phyloP scores from a whole-genome alignment of 2,888 invertebrate species.

The Bellardia bayeri region DNA sequence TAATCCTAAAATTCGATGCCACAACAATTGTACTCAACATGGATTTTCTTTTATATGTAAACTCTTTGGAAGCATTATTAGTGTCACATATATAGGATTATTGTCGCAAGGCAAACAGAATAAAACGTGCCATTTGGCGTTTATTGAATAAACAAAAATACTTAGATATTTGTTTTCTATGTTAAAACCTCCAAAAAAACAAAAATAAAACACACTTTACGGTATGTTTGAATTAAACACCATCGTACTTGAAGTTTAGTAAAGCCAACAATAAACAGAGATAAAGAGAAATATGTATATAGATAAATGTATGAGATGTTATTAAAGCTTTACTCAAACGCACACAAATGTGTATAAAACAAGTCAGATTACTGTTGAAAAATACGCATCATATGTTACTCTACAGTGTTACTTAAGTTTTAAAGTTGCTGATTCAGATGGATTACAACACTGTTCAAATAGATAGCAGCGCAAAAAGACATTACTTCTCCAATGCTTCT shows the following conservation, averaged over 20 bases:
- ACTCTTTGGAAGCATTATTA: neutral
- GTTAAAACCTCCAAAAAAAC: neutral
- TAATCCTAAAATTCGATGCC: neutral
- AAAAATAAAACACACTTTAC: neutral
- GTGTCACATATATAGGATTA: slow-evolving; percentile 6
- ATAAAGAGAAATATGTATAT: neutral
- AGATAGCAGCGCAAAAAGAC: no score
- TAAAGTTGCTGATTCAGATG: no score
- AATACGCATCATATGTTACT: neutral
- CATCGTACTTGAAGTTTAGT: neutral
- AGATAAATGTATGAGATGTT: neutral
- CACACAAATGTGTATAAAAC: neutral
- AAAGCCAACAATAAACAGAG: neutral
- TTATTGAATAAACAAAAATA: slow-evolving; percentile 14
- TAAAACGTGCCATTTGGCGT: slow-evolving; percentile 20
- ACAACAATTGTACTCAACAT: neutral
- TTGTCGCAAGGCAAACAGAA: neutral
- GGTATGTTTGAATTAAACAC: neutral
- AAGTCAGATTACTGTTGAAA: neutral
- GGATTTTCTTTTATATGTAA: neutral
- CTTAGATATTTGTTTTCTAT: neutral
- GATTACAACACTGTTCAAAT: no score
- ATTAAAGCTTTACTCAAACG: neutral
- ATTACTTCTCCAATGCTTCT: no score
- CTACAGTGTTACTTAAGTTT: neutral